Conservation (phyloP, 2,888 invertebrate species). For the Chaetogeoica ovagalla region DNA sequence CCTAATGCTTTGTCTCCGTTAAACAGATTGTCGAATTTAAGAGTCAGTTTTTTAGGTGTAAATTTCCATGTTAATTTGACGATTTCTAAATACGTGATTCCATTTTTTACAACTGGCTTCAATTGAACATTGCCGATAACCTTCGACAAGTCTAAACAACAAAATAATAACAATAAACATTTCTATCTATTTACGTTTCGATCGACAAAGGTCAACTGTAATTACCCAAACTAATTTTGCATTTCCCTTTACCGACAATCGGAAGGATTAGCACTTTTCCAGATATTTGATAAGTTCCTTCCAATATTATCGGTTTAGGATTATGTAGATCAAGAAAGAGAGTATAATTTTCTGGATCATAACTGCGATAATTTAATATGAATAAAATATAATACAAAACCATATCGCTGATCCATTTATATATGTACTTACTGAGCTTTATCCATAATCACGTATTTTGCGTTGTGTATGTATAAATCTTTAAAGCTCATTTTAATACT, state of each 20-base stretch:
- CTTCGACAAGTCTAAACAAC: slow-evolving; percentile 30
- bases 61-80: slow-evolving; percentile 56
- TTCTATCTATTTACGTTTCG: not conserved
- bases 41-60: slow-evolving; percentile 56
- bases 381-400: not conserved
- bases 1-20: slow-evolving; percentile 61
- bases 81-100: slow-evolving; percentile 58
- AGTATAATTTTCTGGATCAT: not conserved
- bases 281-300: slow-evolving; percentile 60
- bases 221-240: slow-evolving; percentile 56
- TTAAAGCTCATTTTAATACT: slow-evolving; percentile 56
- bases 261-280: slow-evolving; percentile 58
- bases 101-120: slow-evolving; percentile 57
- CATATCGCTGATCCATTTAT: not conserved
- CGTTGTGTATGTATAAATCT: slow-evolving; percentile 55
- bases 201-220: not conserved
- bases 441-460: slow-evolving; percentile 42
- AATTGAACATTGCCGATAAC: slow-evolving; percentile 54
- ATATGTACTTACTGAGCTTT: slow-evolving; percentile 55
- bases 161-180: not conserved
- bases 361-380: not conserved
- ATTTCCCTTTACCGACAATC: slow-evolving; percentile 57
- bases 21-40: slow-evolving; percentile 60
- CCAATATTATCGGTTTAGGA: slow-evolving; percentile 63
- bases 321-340: not conserved